Evolutionary conservation across 2,888 invertebrate genomes (phyloP).

Genomic region (Drosophila robusta): DNA sequence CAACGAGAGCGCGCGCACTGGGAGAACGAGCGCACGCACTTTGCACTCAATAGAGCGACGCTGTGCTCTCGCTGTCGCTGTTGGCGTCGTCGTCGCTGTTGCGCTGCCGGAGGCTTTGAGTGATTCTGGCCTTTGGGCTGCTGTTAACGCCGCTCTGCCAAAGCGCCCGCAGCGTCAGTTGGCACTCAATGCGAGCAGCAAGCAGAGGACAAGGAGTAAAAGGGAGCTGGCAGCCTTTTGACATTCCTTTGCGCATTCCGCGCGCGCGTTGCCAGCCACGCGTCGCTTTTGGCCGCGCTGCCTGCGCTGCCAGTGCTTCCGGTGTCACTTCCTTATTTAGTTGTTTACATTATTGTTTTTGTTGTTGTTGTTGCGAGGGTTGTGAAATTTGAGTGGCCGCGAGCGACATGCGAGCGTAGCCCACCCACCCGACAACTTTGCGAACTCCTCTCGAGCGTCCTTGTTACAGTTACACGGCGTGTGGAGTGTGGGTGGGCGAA

Average conservation of each 20-base stretch:
- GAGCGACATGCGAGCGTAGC: too few relatives aligned
- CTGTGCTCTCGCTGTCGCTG: slow-evolving; percentile 5
- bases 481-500: neutral
- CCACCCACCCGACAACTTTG: slow-evolving; percentile 10
- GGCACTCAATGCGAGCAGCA: slow-evolving; percentile 35
- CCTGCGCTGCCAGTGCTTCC: slow-evolving; percentile 56
- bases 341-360: slow-evolving; percentile 72
- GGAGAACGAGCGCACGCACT: slow-evolving; percentile 12
- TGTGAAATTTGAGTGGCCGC: slow-evolving; percentile 52
- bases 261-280: slow-evolving; percentile 38
- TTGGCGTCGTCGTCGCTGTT: neutral
- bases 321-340: slow-evolving; percentile 81
- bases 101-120: slow-evolving; percentile 35
- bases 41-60: slow-evolving; percentile 43
- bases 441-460: slow-evolving; percentile 41
- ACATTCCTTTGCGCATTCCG: slow-evolving; percentile 75
- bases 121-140: slow-evolving; percentile 56
- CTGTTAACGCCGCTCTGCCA: slow-evolving; percentile 38
- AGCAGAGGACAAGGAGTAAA: neutral
- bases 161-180: slow-evolving; percentile 38
- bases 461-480: slow-evolving; percentile 52
- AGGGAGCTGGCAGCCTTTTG: slow-evolving; percentile 25
- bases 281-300: slow-evolving; percentile 41
- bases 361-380: slow-evolving; percentile 45
- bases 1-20: slow-evolving; percentile 1